phyloP scores from a whole-genome alignment of 2,113 vertebrate genomes.

The Strigops habroptila region DNA sequence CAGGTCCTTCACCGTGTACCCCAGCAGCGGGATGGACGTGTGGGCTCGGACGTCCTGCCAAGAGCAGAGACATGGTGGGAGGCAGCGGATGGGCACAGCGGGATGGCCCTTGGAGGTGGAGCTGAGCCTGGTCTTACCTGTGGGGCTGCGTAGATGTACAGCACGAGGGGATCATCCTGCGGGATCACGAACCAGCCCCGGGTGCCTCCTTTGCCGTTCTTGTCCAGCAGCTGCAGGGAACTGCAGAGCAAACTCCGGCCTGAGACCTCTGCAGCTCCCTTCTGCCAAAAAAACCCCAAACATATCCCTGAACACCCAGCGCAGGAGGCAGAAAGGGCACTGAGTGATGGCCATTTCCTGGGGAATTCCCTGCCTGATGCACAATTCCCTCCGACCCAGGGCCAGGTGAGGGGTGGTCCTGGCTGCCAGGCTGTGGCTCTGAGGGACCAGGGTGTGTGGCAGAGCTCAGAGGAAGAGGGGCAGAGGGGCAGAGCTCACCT shows the following conservation, averaged over 20 bases:
- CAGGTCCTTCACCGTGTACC: conserved; percentile 65
- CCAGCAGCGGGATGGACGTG: conserved; percentile 76
- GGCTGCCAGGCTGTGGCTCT: not conserved
- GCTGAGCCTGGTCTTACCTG: conserved; percentile 44
- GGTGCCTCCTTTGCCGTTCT: conserved; percentile 34
- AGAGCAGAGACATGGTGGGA: not conserved
- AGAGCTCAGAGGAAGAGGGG: not conserved
- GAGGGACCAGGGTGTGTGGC: not conserved
- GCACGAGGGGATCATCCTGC: conserved; percentile 70
- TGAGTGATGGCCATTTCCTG: rapidly evolving
- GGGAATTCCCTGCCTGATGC: not conserved
- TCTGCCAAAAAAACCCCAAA: conserved; percentile 38
- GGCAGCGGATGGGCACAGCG: not conserved
- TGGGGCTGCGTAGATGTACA: conserved; percentile 76
- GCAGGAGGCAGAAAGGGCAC: not conserved
- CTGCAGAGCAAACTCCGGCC: conserved; percentile 71
- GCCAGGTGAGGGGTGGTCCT: not conserved
- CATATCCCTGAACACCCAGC: not conserved
- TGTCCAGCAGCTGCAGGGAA: conserved; percentile 76
- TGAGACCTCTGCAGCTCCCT: conserved; percentile 45
- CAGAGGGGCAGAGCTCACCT: conserved; percentile 50
- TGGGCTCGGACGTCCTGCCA: conserved; percentile 74
- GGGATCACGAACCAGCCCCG: conserved; percentile 77
- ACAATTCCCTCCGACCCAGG: not conserved
- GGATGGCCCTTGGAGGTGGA: not conserved